phyloP scores from a whole-genome alignment of 2,888 invertebrate species.

The Pachliopta kotzebuea region DNA sequence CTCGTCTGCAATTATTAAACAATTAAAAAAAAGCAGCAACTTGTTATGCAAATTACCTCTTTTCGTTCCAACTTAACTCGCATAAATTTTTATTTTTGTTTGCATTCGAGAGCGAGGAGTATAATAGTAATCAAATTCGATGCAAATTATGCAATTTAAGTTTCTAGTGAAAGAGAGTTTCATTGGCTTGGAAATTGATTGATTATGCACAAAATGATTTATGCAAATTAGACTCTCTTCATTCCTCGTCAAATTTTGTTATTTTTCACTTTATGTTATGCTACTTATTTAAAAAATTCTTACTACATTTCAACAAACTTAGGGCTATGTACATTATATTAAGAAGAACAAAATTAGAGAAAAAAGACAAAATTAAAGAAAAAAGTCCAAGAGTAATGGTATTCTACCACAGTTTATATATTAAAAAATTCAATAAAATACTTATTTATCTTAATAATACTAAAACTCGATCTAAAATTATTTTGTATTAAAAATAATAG shows the following conservation, averaged over 20 bases:
- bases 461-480: too few species aligned
- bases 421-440: too few species aligned
- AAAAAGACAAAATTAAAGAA: too few species aligned
- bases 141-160: slow-evolving; percentile 20
- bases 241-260: background rate
- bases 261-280: too few species aligned
- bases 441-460: too few species aligned
- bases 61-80: background rate
- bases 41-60: slow-evolving; percentile 5
- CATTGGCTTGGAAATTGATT: slow-evolving; percentile 18
- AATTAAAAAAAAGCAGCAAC: background rate
- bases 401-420: too few species aligned
- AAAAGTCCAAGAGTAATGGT: too few species aligned
- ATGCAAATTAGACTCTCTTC: background rate
- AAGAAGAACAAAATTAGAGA: too few species aligned
- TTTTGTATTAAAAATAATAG: too few species aligned
- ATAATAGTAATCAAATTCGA: slow-evolving; percentile 20
- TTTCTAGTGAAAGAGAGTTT: slow-evolving; percentile 23
- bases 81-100: background rate
- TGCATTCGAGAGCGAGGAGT: background rate
- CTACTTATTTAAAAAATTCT: too few species aligned
- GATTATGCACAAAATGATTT: slow-evolving; percentile 7
- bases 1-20: background rate
- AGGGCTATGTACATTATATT: too few species aligned
- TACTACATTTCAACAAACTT: too few species aligned